Evolutionary conservation across 2,797 vertebrate species (phyloP), one percentile per base, ranked within the genome.

Genomic region (Acanthiza pusilla): DNA sequence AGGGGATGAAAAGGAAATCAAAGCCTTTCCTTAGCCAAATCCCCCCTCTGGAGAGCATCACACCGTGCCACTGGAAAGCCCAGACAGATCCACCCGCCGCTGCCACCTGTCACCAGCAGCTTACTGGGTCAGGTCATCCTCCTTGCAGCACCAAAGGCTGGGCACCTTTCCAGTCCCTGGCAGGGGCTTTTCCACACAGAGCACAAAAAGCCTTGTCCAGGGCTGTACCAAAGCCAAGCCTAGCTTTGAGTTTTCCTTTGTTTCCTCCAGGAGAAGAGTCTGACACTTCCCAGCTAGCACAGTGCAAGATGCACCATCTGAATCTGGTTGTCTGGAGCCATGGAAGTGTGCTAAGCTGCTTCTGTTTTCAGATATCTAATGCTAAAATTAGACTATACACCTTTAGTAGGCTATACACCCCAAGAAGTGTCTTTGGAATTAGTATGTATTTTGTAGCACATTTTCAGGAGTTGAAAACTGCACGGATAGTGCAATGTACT

Each of bases 41-140:
- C 3, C 3, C 38, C 9, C 5, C 45, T 66, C 68, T 40, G n/a
- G 25, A 73, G 17, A 20, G 19, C 43, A 23, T 38, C 71, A 61
- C 21, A n/a, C 45, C 26, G 2, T 40, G 40, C 47, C 9, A 1
- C 63, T n/a, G 61, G 25, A 36, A 48, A 74, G 25, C 50, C 42
- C 76, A 61, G 70, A 42, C 42, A 65, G 42, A 51, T 30, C 50
- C 7, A 2, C 40, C 38, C 0, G 0, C 32, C 0, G 0, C 58
- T 93, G 36, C 67, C n/a, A 17, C 71, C 63, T 22, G 10, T 34
- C 61, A 71, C 21, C 68, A 81, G 36, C 76, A 86, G 23, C 38
- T 60, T 68, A 50, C 48, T 2, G 1, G 40, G 62, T 30, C 48
- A 43, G 19, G 48, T 54, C 60, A 63, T 63, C n/a, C 45, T 54